Conservation (phyloP, 2,113 vertebrate genomes). For the Neotoma lepida region DNA sequence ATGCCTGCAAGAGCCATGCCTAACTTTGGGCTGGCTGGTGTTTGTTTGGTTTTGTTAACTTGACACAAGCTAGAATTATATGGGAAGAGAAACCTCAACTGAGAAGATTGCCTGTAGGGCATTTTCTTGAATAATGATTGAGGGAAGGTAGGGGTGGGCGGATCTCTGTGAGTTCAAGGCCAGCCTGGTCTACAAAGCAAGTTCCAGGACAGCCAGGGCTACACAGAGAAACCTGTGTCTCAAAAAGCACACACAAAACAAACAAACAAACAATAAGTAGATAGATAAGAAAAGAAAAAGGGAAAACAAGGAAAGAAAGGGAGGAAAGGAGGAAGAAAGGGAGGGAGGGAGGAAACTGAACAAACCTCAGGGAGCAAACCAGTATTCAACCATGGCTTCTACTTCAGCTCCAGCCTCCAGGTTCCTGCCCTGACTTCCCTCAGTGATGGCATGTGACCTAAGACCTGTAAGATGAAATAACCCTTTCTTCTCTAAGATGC, state of each 20-base stretch:
- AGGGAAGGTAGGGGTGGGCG: not conserved
- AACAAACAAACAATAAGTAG: no score
- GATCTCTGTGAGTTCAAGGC: not conserved
- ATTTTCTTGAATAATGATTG: not conserved
- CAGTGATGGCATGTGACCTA: no score
- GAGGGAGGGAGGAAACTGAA: not conserved
- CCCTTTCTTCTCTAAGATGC: not conserved
- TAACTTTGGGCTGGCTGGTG: not conserved
- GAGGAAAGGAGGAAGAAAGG: not conserved
- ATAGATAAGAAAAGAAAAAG: not conserved
- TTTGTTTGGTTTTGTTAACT: not conserved
- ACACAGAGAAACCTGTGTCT: not conserved
- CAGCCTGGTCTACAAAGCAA: not conserved
- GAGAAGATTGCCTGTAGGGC: not conserved
- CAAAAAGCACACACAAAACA: not conserved
- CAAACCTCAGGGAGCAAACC: not conserved
- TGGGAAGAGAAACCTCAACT: not conserved
- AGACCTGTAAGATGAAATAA: not conserved
- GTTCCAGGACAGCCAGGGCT: not conserved
- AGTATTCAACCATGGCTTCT: not conserved
- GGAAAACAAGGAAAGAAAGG: no score
- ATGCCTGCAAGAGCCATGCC: not conserved
- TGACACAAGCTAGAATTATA: not conserved
- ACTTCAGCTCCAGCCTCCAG: not conserved
- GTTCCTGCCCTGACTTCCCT: no score